phyloP scores from a whole-genome alignment of 2,797 vertebrate species.

The Staurois parvus region DNA sequence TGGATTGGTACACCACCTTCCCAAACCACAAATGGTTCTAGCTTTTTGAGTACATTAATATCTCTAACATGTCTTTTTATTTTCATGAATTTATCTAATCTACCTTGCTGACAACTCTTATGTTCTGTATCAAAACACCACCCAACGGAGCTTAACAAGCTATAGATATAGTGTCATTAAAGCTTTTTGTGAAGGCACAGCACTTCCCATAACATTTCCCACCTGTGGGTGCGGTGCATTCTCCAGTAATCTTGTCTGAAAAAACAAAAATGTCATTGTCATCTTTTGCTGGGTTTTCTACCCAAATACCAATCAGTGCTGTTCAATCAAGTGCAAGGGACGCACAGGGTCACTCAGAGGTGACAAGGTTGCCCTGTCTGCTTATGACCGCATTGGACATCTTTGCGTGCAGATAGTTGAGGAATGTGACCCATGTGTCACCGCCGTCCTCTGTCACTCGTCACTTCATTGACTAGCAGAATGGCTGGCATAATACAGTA shows the following conservation, averaged over 20 bases:
- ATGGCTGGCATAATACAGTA: conserved; percentile 1
- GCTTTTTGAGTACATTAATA: too few relatives aligned
- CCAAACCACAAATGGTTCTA: too few relatives aligned
- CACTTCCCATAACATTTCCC: neutral
- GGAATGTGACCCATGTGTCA: conserved; percentile 43
- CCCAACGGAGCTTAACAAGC: neutral
- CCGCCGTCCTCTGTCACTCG: conserved; percentile 23
- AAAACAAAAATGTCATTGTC: conserved; percentile 31
- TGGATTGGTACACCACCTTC: too few relatives aligned
- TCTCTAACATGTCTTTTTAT: too few relatives aligned
- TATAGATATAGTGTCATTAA: neutral
- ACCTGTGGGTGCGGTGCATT: conserved; percentile 1
- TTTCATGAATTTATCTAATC: too few relatives aligned
- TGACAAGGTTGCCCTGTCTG: conserved; percentile 53
- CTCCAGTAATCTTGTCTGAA: conserved; percentile 22
- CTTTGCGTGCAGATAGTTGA: conserved; percentile 25
- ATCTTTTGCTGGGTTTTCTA: conserved; percentile 6
- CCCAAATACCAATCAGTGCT: neutral
- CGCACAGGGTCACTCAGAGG: conserved; percentile 29
- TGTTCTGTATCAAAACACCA: neutral
- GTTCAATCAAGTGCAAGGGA: neutral
- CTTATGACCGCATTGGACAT: conserved; percentile 8
- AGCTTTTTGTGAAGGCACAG: conserved; percentile 1
- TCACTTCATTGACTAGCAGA: conserved; percentile 12
- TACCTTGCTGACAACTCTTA: too few relatives aligned